Percentiles rank a stretch among this genome's conserved stretches.
These are phyloP conservation scores for Agonopterix arenella DNA, from an alignment of 2,888 invertebrate species.

Conservation along the genomic window DNA sequence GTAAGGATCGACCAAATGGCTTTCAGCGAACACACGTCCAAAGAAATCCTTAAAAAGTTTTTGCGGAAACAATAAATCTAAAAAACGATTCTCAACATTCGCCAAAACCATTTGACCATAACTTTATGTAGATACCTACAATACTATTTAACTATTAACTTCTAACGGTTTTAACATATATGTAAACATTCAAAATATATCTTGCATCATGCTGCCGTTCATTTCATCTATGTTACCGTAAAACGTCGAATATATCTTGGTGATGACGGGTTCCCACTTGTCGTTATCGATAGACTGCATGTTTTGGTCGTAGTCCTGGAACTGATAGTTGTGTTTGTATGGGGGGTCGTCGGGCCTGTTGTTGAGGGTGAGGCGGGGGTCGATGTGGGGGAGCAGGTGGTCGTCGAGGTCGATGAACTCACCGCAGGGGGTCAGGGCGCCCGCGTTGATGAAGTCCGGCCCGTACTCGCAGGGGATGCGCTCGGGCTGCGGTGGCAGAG, in stretches of 20 bases:
- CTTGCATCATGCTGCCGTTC: slow-evolving; percentile 28
- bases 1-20: slow-evolving; percentile 16
- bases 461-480: slow-evolving; percentile 43
- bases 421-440: slow-evolving; percentile 2
- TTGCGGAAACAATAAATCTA: neutral
- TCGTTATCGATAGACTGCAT: neutral
- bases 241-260: slow-evolving; percentile 33
- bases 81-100: slow-evolving; percentile 3
- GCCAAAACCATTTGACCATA: slow-evolving; percentile 18
- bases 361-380: slow-evolving; percentile 48
- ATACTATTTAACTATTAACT: slow-evolving; percentile 21
- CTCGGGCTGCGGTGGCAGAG: slow-evolving; percentile 1
- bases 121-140: slow-evolving; percentile 21
- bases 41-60: neutral
- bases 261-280: slow-evolving; percentile 41
- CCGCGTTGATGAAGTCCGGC: slow-evolving; percentile 41
- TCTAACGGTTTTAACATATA: slow-evolving; percentile 5
- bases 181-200: slow-evolving; percentile 35
- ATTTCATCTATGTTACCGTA: slow-evolving; percentile 27
- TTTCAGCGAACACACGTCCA: slow-evolving; percentile 4
- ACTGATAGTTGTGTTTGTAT: neutral
- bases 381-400: slow-evolving; percentile 50
- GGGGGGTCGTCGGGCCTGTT: neutral
- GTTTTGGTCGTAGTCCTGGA: neutral
- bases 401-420: slow-evolving; percentile 43